phyloP scores from a whole-genome alignment of 2,113 vertebrate genomes.

The Myrmecophaga tridactyla region DNA sequence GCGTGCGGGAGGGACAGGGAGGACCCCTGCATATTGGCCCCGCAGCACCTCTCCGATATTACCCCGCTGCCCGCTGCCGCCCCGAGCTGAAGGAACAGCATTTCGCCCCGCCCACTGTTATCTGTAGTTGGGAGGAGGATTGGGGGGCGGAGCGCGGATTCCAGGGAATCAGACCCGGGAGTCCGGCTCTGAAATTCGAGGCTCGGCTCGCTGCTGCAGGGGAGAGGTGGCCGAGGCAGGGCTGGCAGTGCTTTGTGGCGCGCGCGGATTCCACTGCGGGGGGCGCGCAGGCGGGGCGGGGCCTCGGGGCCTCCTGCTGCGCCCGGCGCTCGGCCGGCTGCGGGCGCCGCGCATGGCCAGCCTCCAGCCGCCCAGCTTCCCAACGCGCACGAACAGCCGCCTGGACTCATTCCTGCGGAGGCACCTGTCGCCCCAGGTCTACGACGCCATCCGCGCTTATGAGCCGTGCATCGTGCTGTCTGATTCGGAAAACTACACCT shows the following conservation, averaged over 20 bases:
- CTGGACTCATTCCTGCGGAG: constrained; percentile 87
- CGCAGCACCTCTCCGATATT: rapidly evolving
- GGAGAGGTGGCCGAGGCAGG: not conserved
- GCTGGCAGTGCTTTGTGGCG: constrained; percentile 46
- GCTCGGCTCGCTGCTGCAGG: rapidly evolving
- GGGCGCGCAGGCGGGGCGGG: not conserved
- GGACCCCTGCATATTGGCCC: no score
- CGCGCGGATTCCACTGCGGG: not conserved
- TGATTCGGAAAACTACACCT: constrained; percentile 77
- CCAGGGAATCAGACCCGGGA: rapidly evolving
- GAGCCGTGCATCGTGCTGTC: constrained; percentile 86
- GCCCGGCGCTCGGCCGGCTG: not conserved
- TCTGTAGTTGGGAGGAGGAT: not conserved
- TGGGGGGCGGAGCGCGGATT: not conserved
- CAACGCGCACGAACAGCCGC: constrained; percentile 75
- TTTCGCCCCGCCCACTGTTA: not conserved
- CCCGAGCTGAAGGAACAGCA: not conserved
- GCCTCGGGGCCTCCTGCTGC: rapidly evolving
- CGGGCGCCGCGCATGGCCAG: constrained; percentile 74
- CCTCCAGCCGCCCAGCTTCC: constrained; percentile 49
- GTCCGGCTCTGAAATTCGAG: not conserved
- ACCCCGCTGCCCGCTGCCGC: not conserved
- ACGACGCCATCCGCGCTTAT: constrained; percentile 83
- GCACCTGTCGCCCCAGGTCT: constrained; percentile 79
- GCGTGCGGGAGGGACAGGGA: not conserved